Evolutionary conservation across 2,888 invertebrate genomes (phyloP).

Genomic region (Pogonocherus hispidulus): DNA sequence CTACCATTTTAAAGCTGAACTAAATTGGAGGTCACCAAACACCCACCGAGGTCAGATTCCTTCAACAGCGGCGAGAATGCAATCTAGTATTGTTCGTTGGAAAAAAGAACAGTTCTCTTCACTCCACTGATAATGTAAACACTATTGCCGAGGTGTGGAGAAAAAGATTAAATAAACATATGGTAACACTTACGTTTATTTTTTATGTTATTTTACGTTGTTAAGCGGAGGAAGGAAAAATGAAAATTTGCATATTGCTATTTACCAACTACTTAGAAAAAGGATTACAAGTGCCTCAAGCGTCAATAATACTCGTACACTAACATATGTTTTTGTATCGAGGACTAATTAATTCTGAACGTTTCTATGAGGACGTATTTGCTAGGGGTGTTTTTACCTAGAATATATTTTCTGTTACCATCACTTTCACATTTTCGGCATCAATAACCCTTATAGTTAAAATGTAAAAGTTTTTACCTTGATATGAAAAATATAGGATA

Average conservation of each 20-base stretch:
- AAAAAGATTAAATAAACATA: slow-evolving; percentile 13
- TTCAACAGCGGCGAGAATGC: slow-evolving; percentile 13
- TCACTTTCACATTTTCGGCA: too few relatives aligned
- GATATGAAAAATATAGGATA: too few relatives aligned
- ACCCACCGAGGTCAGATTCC: slow-evolving; percentile 20
- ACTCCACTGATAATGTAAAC: slow-evolving; percentile 17
- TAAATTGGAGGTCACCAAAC: slow-evolving; percentile 22
- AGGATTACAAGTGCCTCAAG: neutral
- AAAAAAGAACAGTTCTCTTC: slow-evolving; percentile 9
- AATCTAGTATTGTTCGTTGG: slow-evolving; percentile 22
- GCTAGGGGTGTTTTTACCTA: too few relatives aligned
- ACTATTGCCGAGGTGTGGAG: slow-evolving; percentile 13
- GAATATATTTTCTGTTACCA: too few relatives aligned
- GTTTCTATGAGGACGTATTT: too few relatives aligned
- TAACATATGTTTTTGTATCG: too few relatives aligned
- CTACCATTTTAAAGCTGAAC: slow-evolving; percentile 16
- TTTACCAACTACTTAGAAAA: neutral
- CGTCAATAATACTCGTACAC: too few relatives aligned
- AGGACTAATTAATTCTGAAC: too few relatives aligned
- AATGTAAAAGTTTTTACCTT: too few relatives aligned
- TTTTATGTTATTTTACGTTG: neutral
- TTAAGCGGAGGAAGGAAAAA: neutral
- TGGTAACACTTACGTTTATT: neutral
- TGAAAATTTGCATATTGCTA: neutral
- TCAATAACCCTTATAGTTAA: too few relatives aligned